Base-by-base conservation (phyloP, 2,797 vertebrate species). In the Morus bassanus region DNA sequence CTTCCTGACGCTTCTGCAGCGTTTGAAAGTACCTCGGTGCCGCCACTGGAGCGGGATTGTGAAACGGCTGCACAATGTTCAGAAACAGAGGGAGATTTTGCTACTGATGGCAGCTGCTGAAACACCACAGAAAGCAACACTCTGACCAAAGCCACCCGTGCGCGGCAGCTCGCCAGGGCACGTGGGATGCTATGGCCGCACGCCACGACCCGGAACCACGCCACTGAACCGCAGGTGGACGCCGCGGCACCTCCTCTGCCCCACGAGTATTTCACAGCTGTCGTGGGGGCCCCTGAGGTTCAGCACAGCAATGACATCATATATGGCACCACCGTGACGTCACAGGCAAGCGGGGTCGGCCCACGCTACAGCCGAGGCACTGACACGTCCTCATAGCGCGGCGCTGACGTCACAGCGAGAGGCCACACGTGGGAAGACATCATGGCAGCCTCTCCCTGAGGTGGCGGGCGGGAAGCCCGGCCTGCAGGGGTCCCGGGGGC, bases 131-230 rank as follows among this genome's bases (percentile, higher is more conserved):
- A 43, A 82, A 68, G 25, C 2, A 17, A 43, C 74, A 3, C 14
- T 51, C 18, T 30, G 35, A 43, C 18, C 11, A 23, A 31, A 45
- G 35, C 17, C 1, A 1, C 53, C 10, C 11, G 8, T 0, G 4
- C 0, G 28, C 1, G 0, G 69, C 35, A 10, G 41, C 64, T 19
- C 27, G 25, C 9, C 3, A 0, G 35, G 21, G 10, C 3, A 5
- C 1, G 1, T 0, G 0, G 43, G 37, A 15, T 6, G 9, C 23
- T 6, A 28, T 1, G 1, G 3, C 7, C 27, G 15, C 0, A 2
- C 1, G 2, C 33, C 5, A 1, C 2, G 45, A 18, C 21, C n/a
- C 23, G 11, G 6, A 41, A 8, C 5, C 13, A 7, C 1, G 57
- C 7, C 27, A 1, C 6, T 9, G 2, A 24, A 28, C 27, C 2